Evolutionary conservation across 2,888 invertebrate species (phyloP).

Genomic region (Galeruca laticollis): DNA sequence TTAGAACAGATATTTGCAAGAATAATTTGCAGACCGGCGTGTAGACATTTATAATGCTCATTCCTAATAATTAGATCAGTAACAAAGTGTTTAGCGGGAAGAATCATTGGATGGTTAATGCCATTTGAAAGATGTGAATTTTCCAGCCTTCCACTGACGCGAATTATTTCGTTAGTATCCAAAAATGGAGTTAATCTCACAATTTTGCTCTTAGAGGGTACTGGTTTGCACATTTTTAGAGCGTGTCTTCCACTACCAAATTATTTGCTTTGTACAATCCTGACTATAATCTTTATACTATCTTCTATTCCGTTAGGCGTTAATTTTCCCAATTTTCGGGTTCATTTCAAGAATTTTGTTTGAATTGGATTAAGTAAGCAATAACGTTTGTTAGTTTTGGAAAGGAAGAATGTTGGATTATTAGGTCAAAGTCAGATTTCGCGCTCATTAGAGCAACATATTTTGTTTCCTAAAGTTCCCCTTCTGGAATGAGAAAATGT

Average conservation of each 20-base stretch:
- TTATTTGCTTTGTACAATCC: background rate
- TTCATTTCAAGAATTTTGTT: too few relatives aligned
- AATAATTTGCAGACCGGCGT: constrained; percentile 6
- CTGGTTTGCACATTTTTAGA: background rate
- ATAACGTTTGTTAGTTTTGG: too few relatives aligned
- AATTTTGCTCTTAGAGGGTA: constrained; percentile 6
- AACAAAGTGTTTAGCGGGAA: constrained; percentile 7
- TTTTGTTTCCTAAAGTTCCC: too few relatives aligned
- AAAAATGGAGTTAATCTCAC: constrained; percentile 8
- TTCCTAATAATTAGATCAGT: background rate
- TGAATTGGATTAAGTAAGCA: too few relatives aligned
- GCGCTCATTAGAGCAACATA: too few relatives aligned
- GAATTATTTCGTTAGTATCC: constrained; percentile 9
- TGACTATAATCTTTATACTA: too few relatives aligned
- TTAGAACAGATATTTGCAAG: constrained; percentile 4
- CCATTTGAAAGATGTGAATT: background rate
- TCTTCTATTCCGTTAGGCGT: too few relatives aligned
- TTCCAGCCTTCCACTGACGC: constrained; percentile 17
- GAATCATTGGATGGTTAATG: constrained; percentile 10
- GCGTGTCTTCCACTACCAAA: too few relatives aligned
- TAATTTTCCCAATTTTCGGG: too few relatives aligned
- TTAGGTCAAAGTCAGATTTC: too few relatives aligned
- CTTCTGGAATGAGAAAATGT: too few relatives aligned
- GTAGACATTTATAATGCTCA: constrained; percentile 14
- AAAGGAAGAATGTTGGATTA: too few relatives aligned